Base-by-base conservation (phyloP, 1,140 invertebrate species). In the Homarus americanus region DNA sequence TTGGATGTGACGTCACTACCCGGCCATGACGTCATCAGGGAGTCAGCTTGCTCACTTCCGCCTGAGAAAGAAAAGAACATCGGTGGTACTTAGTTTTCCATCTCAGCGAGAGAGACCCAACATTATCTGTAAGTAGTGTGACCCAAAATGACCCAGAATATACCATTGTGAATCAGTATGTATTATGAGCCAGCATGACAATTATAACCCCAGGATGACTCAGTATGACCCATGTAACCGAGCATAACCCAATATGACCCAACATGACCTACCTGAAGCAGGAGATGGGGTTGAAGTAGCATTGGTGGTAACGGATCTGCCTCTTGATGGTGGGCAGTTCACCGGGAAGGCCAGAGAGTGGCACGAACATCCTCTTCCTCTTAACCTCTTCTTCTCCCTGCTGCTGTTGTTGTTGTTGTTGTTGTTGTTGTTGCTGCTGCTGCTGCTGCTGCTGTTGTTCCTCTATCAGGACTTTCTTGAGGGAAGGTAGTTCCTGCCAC, bases 271-370 rank as follows among this genome's bases (percentile, higher is more conserved):
- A 92, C 92, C 93, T 91, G 91, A 94, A 94, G 91, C 94, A 94
- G 24, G 93, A 93, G 80, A 94, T 93, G 12, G 94, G 94, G 90
- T 94, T 94, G 93, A 94, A 94, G 92, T 94, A 94, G 84, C 94
- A 94, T 80, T 94, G 94, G 83, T 94, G 94, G 79, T 94, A 94
- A 80, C 94, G 93, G 38, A 94, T 93, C 87, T 94, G 94, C 32
- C 93, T 92, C 88, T 94, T 94, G 73, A 91, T 92, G 72, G 92
- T 91, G 32, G 79, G 92, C n/a, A 91, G 63, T 32, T 91, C 90
- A 3, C 82, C 92, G 2, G 85, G 85, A 2, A 84, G 73, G 4
- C 90, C 90, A 20, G 89, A 87, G 0, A 92, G 85, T 7, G 92
- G 92, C 4, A 79, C 78, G 66, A 91, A 91, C 58, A 91, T 84